Evolutionary conservation across 2,113 vertebrate genomes (phyloP).

Genomic region (Monopterus albus): DNA sequence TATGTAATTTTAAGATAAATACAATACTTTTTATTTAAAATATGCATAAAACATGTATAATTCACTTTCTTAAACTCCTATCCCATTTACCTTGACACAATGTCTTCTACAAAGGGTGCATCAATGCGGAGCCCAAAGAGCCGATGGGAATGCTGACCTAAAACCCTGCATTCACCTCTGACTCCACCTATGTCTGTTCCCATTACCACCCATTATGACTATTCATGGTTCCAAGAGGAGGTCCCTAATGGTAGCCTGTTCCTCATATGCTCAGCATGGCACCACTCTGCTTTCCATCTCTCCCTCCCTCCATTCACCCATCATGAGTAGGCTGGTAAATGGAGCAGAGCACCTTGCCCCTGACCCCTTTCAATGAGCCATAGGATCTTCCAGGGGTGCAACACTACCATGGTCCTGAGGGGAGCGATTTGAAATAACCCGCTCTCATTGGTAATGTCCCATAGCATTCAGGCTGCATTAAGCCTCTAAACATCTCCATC

Average conservation of each 20-base stretch:
- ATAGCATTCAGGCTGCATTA: slow-evolving; percentile 72
- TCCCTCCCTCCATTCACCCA: slow-evolving; percentile 66
- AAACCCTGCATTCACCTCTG: slow-evolving; percentile 60
- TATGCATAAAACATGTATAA: no score
- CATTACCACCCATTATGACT: slow-evolving; percentile 65
- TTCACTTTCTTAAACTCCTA: background rate
- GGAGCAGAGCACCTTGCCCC: slow-evolving; percentile 68
- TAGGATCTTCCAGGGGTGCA: slow-evolving; percentile 53
- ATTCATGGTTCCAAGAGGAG: slow-evolving; percentile 46
- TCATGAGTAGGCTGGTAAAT: slow-evolving; percentile 72
- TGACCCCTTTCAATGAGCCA: slow-evolving; percentile 79
- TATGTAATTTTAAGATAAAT: no score
- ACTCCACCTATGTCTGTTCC: slow-evolving; percentile 64
- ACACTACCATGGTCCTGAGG: slow-evolving; percentile 35
- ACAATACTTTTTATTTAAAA: no score
- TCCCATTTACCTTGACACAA: background rate
- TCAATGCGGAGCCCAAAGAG: slow-evolving; percentile 9
- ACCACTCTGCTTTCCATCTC: slow-evolving; percentile 35
- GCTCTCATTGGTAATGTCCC: slow-evolving; percentile 66
- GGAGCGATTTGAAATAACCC: slow-evolving; percentile 66
- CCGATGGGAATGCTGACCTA: slow-evolving; percentile 50
- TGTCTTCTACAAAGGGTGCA: background rate
- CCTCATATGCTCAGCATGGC: slow-evolving; percentile 42
- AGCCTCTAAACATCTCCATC: slow-evolving; percentile 54
- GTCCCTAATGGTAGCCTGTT: slow-evolving; percentile 54